A percentile compares a stretch with the other conserved stretches of the same genome.
phyloP scores from a whole-genome alignment of 2,797 vertebrate species.

The Sparus aurata region DNA sequence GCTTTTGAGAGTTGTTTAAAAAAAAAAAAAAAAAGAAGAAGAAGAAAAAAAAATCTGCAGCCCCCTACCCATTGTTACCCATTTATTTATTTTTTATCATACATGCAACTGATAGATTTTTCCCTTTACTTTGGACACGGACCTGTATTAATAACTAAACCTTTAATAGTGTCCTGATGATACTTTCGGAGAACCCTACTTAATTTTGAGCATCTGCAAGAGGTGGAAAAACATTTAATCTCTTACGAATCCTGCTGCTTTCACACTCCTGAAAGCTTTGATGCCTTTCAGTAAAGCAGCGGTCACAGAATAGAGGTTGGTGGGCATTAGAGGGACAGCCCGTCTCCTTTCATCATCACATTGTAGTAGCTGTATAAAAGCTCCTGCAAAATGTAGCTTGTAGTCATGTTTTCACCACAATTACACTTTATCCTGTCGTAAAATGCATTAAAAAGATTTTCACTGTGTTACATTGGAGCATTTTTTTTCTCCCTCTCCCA shows the following conservation, averaged over 20 bases:
- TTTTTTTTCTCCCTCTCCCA: conserved; percentile 55
- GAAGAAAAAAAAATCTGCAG: conserved; percentile 58
- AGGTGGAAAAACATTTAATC: conserved; percentile 71
- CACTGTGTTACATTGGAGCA: conserved; percentile 57
- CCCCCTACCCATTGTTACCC: conserved; percentile 68
- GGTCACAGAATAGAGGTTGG: conserved; percentile 66
- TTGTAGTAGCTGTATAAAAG: conserved; percentile 74
- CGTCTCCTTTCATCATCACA: conserved; percentile 79
- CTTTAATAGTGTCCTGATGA: conserved; percentile 91
- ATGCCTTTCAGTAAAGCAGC: conserved; percentile 70
- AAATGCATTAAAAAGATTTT: conserved; percentile 78
- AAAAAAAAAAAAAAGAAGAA: no score
- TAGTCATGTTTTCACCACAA: conserved; percentile 78
- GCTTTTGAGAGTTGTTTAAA: conserved; percentile 92
- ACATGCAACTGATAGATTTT: conserved; percentile 88
- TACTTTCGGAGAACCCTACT: conserved; percentile 82
- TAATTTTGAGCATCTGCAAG: conserved; percentile 84
- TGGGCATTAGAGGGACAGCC: conserved; percentile 62
- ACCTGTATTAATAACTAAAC: conserved; percentile 84
- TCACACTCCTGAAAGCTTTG: conserved; percentile 74
- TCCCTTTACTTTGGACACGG: conserved; percentile 62
- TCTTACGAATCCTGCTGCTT: conserved; percentile 71
- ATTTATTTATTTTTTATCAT: conserved; percentile 70
- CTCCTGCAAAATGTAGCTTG: conserved; percentile 65
- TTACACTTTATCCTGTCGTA: conserved; percentile 70